Conservation (phyloP, 1,140 invertebrate species). For the Bilobella aurantiaca region DNA sequence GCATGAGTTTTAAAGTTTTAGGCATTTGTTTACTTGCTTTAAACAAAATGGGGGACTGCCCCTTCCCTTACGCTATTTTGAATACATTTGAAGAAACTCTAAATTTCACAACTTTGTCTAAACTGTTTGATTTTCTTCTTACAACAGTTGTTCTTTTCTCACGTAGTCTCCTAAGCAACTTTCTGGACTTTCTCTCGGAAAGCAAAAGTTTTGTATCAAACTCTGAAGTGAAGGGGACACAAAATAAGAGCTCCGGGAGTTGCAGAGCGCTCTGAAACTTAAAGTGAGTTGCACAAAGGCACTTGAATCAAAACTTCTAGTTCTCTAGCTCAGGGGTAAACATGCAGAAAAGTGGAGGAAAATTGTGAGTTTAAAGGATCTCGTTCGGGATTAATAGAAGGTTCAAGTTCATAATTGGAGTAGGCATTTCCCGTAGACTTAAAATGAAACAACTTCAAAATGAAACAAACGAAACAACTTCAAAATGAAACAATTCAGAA, state of each 20-base stretch:
- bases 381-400: too few relatives aligned
- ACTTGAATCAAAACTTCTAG: background rate
- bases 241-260: too few relatives aligned
- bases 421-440: too few relatives aligned
- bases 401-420: too few relatives aligned
- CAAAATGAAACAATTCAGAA: too few relatives aligned
- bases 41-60: background rate
- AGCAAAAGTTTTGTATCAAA: background rate
- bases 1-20: too few relatives aligned
- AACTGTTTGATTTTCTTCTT: conserved; percentile 8
- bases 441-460: too few relatives aligned
- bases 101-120: conserved; percentile 7
- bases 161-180: too few relatives aligned
- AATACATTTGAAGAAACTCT: background rate
- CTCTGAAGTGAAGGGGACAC: background rate
- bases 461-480: too few relatives aligned
- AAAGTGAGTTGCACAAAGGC: background rate
- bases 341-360: background rate
- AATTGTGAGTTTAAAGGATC: background rate
- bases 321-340: background rate
- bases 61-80: too few relatives aligned
- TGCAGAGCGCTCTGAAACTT: too few relatives aligned
- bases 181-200: background rate
- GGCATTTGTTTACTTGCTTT: conserved; percentile 2
- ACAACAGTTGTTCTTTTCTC: conserved; percentile 5